These are phyloP conservation scores for Fregata magnificens DNA, from an alignment of 2,113 vertebrate genomes.

Conservation along the genomic window DNA sequence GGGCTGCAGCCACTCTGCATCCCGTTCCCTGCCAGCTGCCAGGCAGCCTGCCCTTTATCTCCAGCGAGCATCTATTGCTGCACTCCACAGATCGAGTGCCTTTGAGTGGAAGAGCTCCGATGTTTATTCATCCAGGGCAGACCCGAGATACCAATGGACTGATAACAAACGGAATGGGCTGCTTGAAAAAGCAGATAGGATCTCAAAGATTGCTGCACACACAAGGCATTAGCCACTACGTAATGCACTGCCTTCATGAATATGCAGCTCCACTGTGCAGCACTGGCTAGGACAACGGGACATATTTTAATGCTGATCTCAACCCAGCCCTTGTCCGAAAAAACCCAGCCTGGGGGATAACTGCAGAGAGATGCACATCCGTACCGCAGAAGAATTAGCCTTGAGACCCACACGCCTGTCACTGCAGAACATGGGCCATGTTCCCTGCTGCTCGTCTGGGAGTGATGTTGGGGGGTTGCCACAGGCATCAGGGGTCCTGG, in stretches of 20 bases:
- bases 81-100: not conserved
- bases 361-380: rapidly evolving
- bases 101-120: not conserved
- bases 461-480: not conserved
- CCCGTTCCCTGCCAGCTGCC: not conserved
- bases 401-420: rapidly evolving
- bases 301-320: not conserved
- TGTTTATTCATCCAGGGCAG: conserved; percentile 31
- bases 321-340: not conserved
- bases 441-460: rapidly evolving
- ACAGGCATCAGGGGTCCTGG: not conserved
- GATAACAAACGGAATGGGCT: not conserved
- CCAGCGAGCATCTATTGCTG: not conserved
- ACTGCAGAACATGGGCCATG: rapidly evolving
- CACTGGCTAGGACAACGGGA: not conserved
- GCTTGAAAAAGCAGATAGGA: conserved; percentile 15
- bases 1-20: not conserved
- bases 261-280: not conserved
- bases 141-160: not conserved
- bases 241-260: not conserved
- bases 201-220: not conserved
- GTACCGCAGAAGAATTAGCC: not conserved
- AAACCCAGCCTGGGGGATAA: not conserved
- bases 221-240: not conserved
- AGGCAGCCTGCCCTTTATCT: not conserved